A percentile compares a stretch with the other conserved stretches of the same genome.
Evolutionary conservation across 2,113 vertebrate genomes (phyloP).

Genomic region (Himantopus leucocephalus): DNA sequence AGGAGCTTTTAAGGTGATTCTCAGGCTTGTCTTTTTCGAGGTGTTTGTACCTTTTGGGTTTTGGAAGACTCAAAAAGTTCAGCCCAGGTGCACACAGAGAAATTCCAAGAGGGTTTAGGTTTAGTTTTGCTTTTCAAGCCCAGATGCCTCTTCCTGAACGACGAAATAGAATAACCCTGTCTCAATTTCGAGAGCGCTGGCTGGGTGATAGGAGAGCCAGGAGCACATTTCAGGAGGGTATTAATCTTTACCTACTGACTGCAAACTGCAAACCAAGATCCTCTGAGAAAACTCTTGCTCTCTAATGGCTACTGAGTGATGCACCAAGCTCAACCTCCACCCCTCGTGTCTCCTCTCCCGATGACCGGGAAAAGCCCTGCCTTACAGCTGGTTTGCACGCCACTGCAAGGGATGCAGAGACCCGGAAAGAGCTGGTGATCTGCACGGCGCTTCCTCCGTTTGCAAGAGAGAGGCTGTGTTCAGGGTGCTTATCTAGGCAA

Average conservation of each 20-base stretch:
- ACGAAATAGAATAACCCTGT: background rate
- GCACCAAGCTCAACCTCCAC: background rate
- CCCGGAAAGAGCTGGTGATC: fast-evolving
- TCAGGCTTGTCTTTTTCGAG: background rate
- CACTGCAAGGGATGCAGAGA: background rate
- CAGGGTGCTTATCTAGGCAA: background rate
- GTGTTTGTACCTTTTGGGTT: background rate
- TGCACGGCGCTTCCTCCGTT: background rate
- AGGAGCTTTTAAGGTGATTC: background rate
- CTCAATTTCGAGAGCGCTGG: background rate
- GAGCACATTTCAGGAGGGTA: background rate
- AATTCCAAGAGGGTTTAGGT: background rate
- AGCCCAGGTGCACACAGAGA: background rate
- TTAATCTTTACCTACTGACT: background rate
- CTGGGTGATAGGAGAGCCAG: background rate
- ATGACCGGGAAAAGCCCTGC: background rate
- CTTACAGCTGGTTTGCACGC: background rate
- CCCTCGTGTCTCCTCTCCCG: background rate
- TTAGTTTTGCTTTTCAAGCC: background rate
- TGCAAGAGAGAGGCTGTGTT: background rate
- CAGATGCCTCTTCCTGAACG: background rate
- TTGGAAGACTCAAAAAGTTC: background rate
- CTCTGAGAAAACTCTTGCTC: background rate
- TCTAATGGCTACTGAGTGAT: background rate
- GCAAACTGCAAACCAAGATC: background rate